A percentile compares a stretch with the other conserved stretches of the same genome.
Evolutionary conservation across 2,888 invertebrate genomes (phyloP).

Genomic region (Acleris holmiana): DNA sequence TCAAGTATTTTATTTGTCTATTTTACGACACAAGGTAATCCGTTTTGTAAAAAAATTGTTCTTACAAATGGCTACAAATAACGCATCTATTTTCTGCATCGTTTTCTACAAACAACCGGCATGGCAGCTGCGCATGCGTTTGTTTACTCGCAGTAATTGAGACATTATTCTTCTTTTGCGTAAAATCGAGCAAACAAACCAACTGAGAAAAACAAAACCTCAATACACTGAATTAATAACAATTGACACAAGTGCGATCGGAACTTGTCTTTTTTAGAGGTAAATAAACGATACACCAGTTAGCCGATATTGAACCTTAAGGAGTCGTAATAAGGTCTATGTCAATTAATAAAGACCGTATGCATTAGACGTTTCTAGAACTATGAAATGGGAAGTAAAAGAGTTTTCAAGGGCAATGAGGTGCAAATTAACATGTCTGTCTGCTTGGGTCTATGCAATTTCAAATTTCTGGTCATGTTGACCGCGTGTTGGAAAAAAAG

Average conservation of each 20-base stretch:
- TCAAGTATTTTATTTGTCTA: too few relatives aligned
- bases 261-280: slow-evolving; percentile 9
- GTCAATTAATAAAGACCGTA: too few relatives aligned
- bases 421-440: not conserved
- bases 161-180: slow-evolving; percentile 37
- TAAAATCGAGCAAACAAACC: slow-evolving; percentile 40
- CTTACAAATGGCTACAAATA: not conserved
- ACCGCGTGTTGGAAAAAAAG: not conserved
- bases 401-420: not conserved
- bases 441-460: not conserved
- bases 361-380: not conserved
- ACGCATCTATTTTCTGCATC: slow-evolving; percentile 2
- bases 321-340: not conserved
- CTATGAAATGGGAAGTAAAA: not conserved
- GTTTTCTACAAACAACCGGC: not conserved
- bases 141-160: slow-evolving; percentile 28
- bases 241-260: slow-evolving; percentile 41
- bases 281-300: not conserved
- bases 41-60: too few relatives aligned
- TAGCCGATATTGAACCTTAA: not conserved
- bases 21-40: too few relatives aligned
- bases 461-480: not conserved
- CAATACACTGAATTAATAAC: slow-evolving; percentile 40
- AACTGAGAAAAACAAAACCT: slow-evolving; percentile 25
- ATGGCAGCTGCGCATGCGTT: not conserved